A percentile compares a stretch with the other conserved stretches of the same genome.
Evolutionary conservation across 2,797 vertebrate species (phyloP).

Genomic region (Argentina silus): DNA sequence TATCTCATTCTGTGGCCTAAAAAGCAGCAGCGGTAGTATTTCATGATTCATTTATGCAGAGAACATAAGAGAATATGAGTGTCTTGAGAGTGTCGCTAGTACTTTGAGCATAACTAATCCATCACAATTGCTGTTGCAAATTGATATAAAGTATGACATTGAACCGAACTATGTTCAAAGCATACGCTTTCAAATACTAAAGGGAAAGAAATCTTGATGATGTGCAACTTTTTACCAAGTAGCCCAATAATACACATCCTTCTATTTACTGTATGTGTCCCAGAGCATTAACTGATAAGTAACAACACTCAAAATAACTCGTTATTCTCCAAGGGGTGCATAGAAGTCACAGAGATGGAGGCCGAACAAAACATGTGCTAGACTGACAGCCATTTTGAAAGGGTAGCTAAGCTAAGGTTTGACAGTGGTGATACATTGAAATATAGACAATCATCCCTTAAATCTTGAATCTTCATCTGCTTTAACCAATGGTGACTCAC

Average conservation of each 20-base stretch:
- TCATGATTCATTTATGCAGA: neutral
- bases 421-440: no score
- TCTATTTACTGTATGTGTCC: no score
- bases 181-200: neutral
- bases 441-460: no score
- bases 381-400: no score
- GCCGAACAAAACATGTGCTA: no score
- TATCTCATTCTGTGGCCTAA: neutral
- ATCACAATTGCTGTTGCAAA: neutral
- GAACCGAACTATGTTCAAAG: neutral
- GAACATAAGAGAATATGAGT: neutral
- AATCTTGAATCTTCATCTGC: no score
- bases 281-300: neutral
- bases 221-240: no score
- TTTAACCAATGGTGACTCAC: constrained; percentile 26
- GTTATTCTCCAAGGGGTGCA: no score
- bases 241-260: no score
- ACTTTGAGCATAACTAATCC: neutral
- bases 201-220: no score
- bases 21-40: neutral
- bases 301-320: constrained; percentile 10
- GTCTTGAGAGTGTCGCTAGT: neutral
- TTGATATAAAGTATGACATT: neutral
- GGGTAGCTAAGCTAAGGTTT: no score
- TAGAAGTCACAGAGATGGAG: no score